Base-by-base conservation (phyloP, 1,140 invertebrate genomes). In the Panulirus ornatus region DNA sequence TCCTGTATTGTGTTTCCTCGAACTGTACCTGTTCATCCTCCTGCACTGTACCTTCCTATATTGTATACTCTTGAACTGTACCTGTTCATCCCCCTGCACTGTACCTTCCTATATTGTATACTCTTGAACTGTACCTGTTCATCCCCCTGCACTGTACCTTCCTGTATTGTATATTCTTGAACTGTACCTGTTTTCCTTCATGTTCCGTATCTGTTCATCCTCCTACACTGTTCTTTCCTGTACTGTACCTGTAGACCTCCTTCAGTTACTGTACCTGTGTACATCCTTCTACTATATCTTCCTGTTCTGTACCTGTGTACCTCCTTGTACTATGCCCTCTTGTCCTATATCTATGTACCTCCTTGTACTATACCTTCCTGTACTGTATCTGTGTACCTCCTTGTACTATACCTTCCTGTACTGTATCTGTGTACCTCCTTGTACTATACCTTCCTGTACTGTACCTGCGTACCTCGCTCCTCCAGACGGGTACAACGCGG, bases 401-500 rank as follows among this genome's bases (percentile, higher is more conserved):
- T 27, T 54, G 30, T 44, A 0, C 5, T 54, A 1, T 16, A n/a
- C 30, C 44, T 30, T 36, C 44, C 47, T 54, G 14, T 36, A 36
- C 9, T 42, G 9, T 36, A 2, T 22, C 76, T 38, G 30, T 51
- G 2, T 47, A 0, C 75, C 75, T 2, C 40, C 42, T 27, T 54
- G 30, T 44, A 0, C 5, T 54, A 1, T 16, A n/a, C 30, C 44
- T 30, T 36, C 44, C 47, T 54, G 14, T 36, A 36, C 9, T 42
- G 9, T 36, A 30, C 76, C 44, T n/a, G 9, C 54, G 51, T 27
- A 22, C 44, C 36, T 11, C 0, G n/a, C 8, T 27, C 71, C 47
- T 27, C 1, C 91, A 96, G 95, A 95, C 93, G 95, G 95, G 0
- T 96, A 96, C 93, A 94, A 94, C 22, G 93, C 93, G 2, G 92